Evolutionary conservation across 2,113 vertebrate genomes (phyloP), one percentile per base, ranked within the genome.

Genomic region (Chlorodrepanis virens): DNA sequence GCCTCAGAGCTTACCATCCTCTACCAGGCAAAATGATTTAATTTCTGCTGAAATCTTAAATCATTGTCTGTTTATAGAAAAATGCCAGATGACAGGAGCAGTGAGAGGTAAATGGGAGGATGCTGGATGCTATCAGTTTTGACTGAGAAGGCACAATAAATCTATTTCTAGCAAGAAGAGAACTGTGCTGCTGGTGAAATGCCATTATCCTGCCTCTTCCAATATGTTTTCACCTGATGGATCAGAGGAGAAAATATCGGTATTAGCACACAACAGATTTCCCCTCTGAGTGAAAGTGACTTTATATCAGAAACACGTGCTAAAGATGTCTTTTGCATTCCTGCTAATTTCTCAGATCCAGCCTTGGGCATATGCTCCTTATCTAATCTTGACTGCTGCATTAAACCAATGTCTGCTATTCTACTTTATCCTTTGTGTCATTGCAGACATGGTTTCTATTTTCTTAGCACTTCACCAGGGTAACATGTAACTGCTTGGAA

Each of bases 401-500:
- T 27, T 63, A 53, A 81, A 21, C 69, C 53, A 40, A 21, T 35
- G 72, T 77, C 91, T 83, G 83, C 54, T 77, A 20, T 45, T 95
- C 45, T 31, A 35, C 49, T 56, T 89, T 78, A 72, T 71, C 79
- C 84, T 90, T 53, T 47, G 39, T 63, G 53, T 90, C 82, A 93
- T 70, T 94, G 90, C 86, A 94, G 96, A 93, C 74, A 61, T 59
- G 83, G 69, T 89, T 96, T 93, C 93, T 93, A 52, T 96, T 96
- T 97, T 96, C 90, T 84, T 94, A 91, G 92, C 92, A 76, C 77
- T 93, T 95, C 95, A 95, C 93, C 83, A 93, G 92, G 77, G 90
- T 89, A 96, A 89, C 85, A 14, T 42, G 42, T 45, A 96, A 92
- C 83, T 84, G 54, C 80, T 95, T 63, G 94, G 94, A 94, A 97